Conservation (phyloP, 2,797 vertebrate species). For the Geotrypetes seraphini region DNA sequence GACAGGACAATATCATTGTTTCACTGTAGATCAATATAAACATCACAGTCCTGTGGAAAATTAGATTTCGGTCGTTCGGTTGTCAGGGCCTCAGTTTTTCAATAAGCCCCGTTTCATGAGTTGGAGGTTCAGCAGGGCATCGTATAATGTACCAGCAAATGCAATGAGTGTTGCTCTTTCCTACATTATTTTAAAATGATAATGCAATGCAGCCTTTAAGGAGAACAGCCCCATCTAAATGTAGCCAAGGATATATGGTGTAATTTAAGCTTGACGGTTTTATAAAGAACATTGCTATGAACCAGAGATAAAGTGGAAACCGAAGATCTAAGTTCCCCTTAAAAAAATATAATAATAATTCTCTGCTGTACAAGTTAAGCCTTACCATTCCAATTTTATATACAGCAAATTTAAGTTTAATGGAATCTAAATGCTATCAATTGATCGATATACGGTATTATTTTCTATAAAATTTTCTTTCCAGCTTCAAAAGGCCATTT, state of each 20-base stretch:
- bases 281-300: not conserved
- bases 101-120: constrained; percentile 32
- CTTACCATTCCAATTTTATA: too few relatives aligned
- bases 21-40: constrained; percentile 26
- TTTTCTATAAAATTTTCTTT: too few relatives aligned
- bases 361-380: not conserved
- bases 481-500: too few relatives aligned
- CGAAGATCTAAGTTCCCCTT: too few relatives aligned
- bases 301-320: constrained; percentile 3
- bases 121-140: constrained; percentile 7
- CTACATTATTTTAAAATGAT: constrained; percentile 10
- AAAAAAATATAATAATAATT: not conserved
- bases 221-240: constrained; percentile 4
- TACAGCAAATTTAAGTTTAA: too few relatives aligned
- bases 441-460: too few relatives aligned
- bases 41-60: constrained; percentile 21
- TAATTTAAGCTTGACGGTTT: not conserved
- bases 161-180: constrained; percentile 15
- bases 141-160: constrained; percentile 15
- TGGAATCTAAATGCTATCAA: too few relatives aligned
- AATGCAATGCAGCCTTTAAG: not conserved
- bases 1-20: constrained; percentile 2
- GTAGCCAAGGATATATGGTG: not conserved
- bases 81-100: constrained; percentile 20
- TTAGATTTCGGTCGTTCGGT: constrained; percentile 22